phyloP scores from a whole-genome alignment of 2,113 vertebrate genomes.

The Nothocercus nigrocapillus region DNA sequence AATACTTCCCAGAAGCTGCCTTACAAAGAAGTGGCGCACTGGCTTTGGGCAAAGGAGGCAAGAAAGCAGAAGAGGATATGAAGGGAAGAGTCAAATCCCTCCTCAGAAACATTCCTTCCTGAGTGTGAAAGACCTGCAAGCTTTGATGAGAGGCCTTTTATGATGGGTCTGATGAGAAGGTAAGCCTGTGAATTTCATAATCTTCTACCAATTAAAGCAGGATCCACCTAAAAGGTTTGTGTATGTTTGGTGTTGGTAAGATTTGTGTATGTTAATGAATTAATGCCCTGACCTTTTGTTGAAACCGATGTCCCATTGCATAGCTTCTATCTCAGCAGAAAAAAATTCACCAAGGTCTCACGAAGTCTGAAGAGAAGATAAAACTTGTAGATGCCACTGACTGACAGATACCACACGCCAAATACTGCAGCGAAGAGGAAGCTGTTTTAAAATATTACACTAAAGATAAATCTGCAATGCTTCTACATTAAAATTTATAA shows the following conservation, averaged over 20 bases:
- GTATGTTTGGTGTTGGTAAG: background rate
- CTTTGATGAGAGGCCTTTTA: background rate
- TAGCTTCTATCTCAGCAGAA: background rate
- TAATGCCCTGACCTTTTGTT: background rate
- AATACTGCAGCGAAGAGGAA: slow-evolving; percentile 31
- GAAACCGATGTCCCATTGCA: background rate
- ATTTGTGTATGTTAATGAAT: background rate
- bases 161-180: background rate
- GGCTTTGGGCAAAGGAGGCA: background rate
- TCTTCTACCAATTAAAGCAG: background rate
- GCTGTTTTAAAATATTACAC: slow-evolving; percentile 9
- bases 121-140: background rate
- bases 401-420: slow-evolving; percentile 6
- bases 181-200: background rate
- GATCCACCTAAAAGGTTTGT: background rate
- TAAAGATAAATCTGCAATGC: slow-evolving; percentile 52
- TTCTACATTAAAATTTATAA: slow-evolving; percentile 39
- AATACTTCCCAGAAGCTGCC: background rate
- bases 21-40: background rate
- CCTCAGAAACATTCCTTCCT: background rate
- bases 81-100: background rate
- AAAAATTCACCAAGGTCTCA: background rate
- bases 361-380: background rate
- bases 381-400: background rate
- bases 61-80: background rate